phyloP scores from a whole-genome alignment of 2,888 invertebrate genomes.

The Cryptocephalus moraei region DNA sequence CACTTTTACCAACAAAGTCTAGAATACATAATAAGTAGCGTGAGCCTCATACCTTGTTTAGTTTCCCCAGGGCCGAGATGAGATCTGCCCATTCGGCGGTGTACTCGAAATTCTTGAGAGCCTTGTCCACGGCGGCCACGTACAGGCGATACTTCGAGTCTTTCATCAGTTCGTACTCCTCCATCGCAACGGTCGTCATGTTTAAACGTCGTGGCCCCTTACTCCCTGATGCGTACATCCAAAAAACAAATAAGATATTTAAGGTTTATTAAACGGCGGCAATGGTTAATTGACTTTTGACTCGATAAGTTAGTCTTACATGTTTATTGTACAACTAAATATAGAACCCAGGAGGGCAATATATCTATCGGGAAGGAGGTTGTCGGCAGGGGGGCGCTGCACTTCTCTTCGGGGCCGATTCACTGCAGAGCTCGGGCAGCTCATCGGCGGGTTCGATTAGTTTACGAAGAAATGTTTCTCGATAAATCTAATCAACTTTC shows the following conservation, averaged over 20 bases:
- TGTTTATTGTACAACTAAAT: neutral
- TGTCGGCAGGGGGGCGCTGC: too few species aligned
- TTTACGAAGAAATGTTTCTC: too few species aligned
- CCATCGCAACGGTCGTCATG: conserved; percentile 48
- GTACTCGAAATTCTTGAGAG: conserved; percentile 81
- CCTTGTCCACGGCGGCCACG: conserved; percentile 74
- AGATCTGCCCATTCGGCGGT: conserved; percentile 95
- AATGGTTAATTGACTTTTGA: neutral
- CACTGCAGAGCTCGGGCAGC: too few species aligned
- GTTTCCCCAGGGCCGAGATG: conserved; percentile 78
- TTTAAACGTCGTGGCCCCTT: conserved; percentile 4
- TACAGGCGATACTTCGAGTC: conserved; percentile 75
- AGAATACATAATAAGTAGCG: too few species aligned
- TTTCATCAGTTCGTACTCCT: conserved; percentile 71
- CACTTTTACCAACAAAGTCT: too few species aligned
- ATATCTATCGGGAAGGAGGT: neutral
- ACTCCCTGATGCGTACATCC: neutral
- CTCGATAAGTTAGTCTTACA: neutral
- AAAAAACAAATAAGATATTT: neutral
- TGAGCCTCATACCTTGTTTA: conserved; percentile 62
- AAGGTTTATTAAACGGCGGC: neutral
- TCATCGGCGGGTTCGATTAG: too few species aligned
- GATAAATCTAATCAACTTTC: too few species aligned
- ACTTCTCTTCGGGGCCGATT: too few species aligned
- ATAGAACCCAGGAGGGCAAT: neutral